Base-by-base conservation (phyloP, 2,888 invertebrate species). In the Pseudoips prasinana region DNA sequence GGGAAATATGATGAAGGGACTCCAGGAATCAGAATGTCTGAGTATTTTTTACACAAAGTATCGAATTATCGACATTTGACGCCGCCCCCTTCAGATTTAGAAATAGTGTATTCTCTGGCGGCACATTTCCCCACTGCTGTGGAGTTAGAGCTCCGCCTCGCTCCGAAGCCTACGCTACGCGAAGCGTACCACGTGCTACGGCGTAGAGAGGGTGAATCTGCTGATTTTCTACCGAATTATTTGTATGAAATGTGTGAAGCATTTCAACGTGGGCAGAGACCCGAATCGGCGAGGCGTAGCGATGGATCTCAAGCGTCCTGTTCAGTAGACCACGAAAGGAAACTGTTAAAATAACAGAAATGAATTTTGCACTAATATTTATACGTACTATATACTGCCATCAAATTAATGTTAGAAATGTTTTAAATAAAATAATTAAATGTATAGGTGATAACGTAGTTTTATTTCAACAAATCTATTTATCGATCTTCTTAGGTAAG, bases 171-270 rank as follows among this genome's bases (percentile, higher is more conserved):
- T 22, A 81, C 82, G 45, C 64, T 88, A 49, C 82, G 87, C 25
- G 88, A 87, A 47, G 86, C 88, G 22, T 88, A 88, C 54, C 76
- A 78, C 27, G 61, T 84, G 54, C 75, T 88, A 32, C 80, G 86
- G 11, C 83, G 88, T 33, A 75, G 86, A 51, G 87, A 88, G 52
- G 85, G 86, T 29, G 86, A 85, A 38, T 58, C 77, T 22, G 65
- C 76, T 9, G 86, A 88, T 50, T 87, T 81, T 57, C 63, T 88
- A 39, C 88, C 88, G 29, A 88, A 88, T 61, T 88, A 88, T 55
- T 70, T 88, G 57, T 88, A 79, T 58, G 88, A 88, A 61, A 88
- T 88, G 88, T 88, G 88, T 47, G 88, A 87, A 46, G 80, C 83
- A 10, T 88, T 81, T 44, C 88, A 88, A 47, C 75, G 78, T 28